Evolutionary conservation across 2,888 invertebrate genomes (phyloP).

Genomic region (Acanthoscelides obtectus): DNA sequence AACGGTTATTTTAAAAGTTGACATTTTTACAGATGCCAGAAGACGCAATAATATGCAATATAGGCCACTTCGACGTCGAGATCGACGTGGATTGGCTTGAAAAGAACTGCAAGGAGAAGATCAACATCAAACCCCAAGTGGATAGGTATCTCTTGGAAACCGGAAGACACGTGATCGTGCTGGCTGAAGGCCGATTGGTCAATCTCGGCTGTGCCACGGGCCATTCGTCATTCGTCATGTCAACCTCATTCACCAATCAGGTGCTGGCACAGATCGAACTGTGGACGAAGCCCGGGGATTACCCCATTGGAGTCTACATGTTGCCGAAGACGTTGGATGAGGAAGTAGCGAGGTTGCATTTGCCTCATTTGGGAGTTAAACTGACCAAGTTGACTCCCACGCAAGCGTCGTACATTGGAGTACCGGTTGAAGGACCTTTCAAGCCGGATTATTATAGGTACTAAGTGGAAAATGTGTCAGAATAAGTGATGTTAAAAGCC

Average conservation of each 20-base stretch:
- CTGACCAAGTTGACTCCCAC: conserved; percentile 81
- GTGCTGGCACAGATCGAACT: conserved; percentile 98
- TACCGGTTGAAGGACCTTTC: conserved; percentile 86
- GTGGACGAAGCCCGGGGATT: conserved; percentile 84
- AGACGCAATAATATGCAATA: conserved; percentile 97
- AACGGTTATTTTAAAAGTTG: too few relatives aligned
- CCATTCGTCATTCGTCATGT: conserved; percentile 99
- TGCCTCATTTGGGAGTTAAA: conserved; percentile 94
- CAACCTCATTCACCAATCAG: conserved; percentile 98
- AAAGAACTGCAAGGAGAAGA: conserved; percentile 79
- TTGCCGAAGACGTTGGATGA: conserved; percentile 95
- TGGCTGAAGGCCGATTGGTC: conserved; percentile 95
- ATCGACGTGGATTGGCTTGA: conserved; percentile 95
- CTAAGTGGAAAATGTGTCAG: conserved; percentile 42
- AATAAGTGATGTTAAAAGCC: not conserved
- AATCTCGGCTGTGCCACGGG: conserved; percentile 99
- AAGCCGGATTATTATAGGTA: conserved; percentile 98
- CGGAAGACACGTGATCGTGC: conserved; percentile 88
- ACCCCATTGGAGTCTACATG: conserved; percentile 86
- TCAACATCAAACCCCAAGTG: conserved; percentile 95
- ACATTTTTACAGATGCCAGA: conserved; percentile 85
- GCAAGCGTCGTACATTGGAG: conserved; percentile 87
- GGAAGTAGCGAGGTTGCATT: conserved; percentile 93
- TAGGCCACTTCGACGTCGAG: conserved; percentile 94
- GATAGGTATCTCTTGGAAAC: conserved; percentile 85